phyloP scores from a whole-genome alignment of 1,140 invertebrate species.

The Lordiphosa stackelbergi region DNA sequence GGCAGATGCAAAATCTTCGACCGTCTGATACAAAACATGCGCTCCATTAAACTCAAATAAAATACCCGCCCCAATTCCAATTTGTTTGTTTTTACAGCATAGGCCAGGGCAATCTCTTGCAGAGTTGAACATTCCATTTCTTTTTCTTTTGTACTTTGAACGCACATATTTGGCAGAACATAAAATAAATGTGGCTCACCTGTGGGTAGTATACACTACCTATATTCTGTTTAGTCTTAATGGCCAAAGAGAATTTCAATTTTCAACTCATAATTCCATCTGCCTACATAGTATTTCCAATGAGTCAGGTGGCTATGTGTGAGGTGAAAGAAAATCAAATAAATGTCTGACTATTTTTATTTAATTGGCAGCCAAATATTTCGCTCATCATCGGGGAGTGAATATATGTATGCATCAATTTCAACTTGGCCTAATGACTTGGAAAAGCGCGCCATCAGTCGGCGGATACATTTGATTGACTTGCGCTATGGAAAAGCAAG shows the following conservation, averaged over 20 bases:
- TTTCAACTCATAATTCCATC: slow-evolving; percentile 40
- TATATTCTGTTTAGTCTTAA: slow-evolving; percentile 46
- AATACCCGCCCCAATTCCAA: slow-evolving; percentile 32
- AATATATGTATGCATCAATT: slow-evolving; percentile 7
- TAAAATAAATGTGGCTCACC: slow-evolving; percentile 65
- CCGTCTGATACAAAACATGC: slow-evolving; percentile 22
- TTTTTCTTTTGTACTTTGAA: slow-evolving; percentile 45
- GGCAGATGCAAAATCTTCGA: slow-evolving; percentile 15
- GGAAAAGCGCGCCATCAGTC: neutral
- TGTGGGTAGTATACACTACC: slow-evolving; percentile 37
- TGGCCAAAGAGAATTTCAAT: slow-evolving; percentile 36
- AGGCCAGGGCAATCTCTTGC: slow-evolving; percentile 18
- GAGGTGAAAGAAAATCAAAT: slow-evolving; percentile 34
- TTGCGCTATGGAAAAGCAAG: slow-evolving; percentile 2
- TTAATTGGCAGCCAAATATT: slow-evolving; percentile 51
- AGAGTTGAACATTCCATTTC: slow-evolving; percentile 33
- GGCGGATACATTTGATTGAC: slow-evolving; percentile 6
- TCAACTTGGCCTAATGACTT: slow-evolving; percentile 20
- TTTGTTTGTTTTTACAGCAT: slow-evolving; percentile 41
- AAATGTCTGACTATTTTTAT: slow-evolving; percentile 52
- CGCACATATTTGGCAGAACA: slow-evolving; percentile 30
- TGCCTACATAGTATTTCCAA: slow-evolving; percentile 11
- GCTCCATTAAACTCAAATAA: slow-evolving; percentile 39
- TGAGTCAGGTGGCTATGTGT: slow-evolving; percentile 35
- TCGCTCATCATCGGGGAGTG: slow-evolving; percentile 41